Percentiles rank a stretch among this genome's conserved stretches.
Conservation (phyloP, 2,888 invertebrate species). For the Anoncus sp. region DNA sequence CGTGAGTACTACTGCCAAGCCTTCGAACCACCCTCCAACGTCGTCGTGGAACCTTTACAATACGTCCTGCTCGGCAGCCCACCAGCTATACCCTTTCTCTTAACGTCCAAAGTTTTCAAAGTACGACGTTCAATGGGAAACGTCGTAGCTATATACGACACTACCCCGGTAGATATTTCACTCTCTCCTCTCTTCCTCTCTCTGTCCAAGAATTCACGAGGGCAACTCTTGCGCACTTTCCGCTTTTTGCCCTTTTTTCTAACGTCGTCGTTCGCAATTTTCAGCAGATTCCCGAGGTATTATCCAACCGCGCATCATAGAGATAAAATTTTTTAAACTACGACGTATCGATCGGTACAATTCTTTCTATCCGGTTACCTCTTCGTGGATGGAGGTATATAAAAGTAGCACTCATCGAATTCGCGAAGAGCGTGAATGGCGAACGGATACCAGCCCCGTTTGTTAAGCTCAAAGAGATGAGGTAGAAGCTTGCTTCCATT, state of each 20-base stretch:
- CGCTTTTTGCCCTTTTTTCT: slow-evolving; percentile 42
- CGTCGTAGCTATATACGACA: slow-evolving; percentile 71
- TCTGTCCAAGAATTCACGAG: slow-evolving; percentile 51
- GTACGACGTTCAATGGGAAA: slow-evolving; percentile 81
- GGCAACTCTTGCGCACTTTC: slow-evolving; percentile 60
- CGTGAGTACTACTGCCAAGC: slow-evolving; percentile 69
- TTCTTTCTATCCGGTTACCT: not conserved
- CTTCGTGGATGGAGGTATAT: too few relatives aligned
- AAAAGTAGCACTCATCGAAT: slow-evolving; percentile 49
- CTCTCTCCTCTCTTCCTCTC: slow-evolving; percentile 51
- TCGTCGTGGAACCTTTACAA: slow-evolving; percentile 76
- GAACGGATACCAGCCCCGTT: too few relatives aligned
- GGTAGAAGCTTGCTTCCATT: slow-evolving; percentile 37
- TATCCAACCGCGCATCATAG: not conserved
- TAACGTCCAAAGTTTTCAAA: slow-evolving; percentile 83
- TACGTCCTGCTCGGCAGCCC: slow-evolving; percentile 79
- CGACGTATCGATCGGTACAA: not conserved
- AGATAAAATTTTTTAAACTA: not conserved
- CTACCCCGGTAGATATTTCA: slow-evolving; percentile 44
- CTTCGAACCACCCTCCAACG: slow-evolving; percentile 52
- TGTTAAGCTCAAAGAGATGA: slow-evolving; percentile 7
- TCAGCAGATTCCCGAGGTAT: not conserved
- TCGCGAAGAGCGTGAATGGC: slow-evolving; percentile 9
- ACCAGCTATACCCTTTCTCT: slow-evolving; percentile 81
- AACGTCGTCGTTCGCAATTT: not conserved